These are phyloP conservation scores for Bellardia bayeri DNA, from an alignment of 2,888 invertebrate species.

Conservation along the genomic window DNA sequence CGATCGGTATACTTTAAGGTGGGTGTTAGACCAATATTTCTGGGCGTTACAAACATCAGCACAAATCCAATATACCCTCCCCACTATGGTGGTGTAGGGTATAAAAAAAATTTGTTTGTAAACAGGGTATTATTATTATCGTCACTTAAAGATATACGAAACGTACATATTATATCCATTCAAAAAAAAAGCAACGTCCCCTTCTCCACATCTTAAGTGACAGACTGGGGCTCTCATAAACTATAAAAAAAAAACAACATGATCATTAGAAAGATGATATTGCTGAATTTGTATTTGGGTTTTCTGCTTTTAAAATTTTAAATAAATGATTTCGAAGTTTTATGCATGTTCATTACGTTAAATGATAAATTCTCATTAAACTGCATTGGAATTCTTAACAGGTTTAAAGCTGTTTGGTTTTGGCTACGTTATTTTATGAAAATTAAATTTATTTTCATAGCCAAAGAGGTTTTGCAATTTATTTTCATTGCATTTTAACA, in stretches of 20 bases:
- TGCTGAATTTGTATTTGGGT: not conserved
- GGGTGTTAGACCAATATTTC: no score
- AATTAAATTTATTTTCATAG: not conserved
- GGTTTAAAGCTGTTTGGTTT: constrained; percentile 48
- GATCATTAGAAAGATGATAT: constrained; percentile 62
- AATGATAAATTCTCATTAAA: constrained; percentile 56
- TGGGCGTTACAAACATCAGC: no score
- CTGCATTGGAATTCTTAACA: constrained; percentile 65
- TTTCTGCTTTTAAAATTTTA: not conserved
- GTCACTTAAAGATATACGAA: constrained; percentile 50
- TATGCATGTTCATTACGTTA: constrained; percentile 37
- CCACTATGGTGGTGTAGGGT: no score
- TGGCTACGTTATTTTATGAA: constrained; percentile 9
- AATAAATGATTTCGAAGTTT: constrained; percentile 39
- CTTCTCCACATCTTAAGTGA: constrained; percentile 18
- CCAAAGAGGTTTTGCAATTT: constrained; percentile 64
- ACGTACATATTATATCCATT: not conserved
- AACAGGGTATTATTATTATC: constrained; percentile 69
- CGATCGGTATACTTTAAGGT: no score
- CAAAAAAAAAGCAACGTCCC: not conserved
- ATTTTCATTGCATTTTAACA: constrained; percentile 57
- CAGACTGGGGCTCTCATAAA: constrained; percentile 2
- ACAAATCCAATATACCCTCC: no score
- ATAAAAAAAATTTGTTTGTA: constrained; percentile 18
- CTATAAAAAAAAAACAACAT: constrained; percentile 8